These are phyloP conservation scores for Noturus placidus DNA, from an alignment of 2,113 vertebrate genomes.

Conservation along the genomic window DNA sequence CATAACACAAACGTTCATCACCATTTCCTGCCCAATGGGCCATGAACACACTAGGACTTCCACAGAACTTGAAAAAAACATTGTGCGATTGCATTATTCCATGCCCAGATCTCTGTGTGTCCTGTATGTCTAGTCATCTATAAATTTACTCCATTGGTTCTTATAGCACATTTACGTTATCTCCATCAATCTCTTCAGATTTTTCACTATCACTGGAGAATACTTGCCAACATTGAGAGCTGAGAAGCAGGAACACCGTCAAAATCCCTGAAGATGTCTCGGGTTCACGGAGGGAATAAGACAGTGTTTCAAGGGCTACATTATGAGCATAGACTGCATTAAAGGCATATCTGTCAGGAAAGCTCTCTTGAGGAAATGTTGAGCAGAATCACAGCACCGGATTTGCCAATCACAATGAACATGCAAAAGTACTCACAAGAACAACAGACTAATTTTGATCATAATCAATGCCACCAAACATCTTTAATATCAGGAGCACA, in stretches of 20 bases:
- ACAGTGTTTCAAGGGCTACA: background rate
- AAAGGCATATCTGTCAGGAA: background rate
- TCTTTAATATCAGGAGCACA: background rate
- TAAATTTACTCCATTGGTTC: background rate
- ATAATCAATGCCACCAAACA: background rate
- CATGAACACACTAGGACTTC: constrained; percentile 1
- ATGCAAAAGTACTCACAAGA: background rate
- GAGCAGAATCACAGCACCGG: background rate
- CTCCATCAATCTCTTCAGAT: background rate
- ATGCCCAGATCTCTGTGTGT: background rate
- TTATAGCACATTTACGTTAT: background rate
- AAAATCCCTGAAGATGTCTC: background rate
- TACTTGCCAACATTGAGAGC: background rate
- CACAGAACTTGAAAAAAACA: background rate
- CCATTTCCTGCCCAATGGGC: constrained; percentile 23
- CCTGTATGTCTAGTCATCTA: background rate
- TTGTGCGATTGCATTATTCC: too few relatives aligned
- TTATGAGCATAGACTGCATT: background rate
- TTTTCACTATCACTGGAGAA: background rate
- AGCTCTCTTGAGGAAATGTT: background rate
- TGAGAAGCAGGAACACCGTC: background rate
- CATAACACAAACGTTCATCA: background rate
- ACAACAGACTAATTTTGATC: too few relatives aligned
- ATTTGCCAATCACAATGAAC: background rate
- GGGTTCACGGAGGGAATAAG: background rate